These are phyloP conservation scores for Nymphicus hollandicus DNA, from an alignment of 2,113 vertebrate genomes.

Conservation along the genomic window DNA sequence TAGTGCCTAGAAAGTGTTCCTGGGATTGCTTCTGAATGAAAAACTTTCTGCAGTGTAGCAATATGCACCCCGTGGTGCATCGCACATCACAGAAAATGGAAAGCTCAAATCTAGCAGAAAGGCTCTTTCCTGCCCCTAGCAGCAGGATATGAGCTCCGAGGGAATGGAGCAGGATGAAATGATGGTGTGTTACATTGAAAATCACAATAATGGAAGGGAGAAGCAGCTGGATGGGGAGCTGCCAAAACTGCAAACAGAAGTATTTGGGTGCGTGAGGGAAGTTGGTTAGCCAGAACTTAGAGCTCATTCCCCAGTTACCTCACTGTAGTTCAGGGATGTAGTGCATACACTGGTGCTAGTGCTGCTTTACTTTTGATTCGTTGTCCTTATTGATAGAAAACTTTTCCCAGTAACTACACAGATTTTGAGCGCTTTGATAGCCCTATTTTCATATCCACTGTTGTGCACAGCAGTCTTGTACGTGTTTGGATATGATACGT, in stretches of 20 bases:
- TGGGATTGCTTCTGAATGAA: neutral
- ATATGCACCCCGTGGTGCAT: neutral
- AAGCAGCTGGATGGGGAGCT: neutral
- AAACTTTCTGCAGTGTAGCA: neutral
- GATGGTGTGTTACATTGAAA: neutral
- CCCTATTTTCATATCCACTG: neutral
- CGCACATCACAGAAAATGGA: neutral
- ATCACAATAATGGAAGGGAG: neutral
- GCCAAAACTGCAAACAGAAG: neutral
- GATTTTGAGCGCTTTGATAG: neutral
- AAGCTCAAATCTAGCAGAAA: neutral
- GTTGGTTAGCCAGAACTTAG: neutral
- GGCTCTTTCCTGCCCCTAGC: neutral
- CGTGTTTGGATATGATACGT: neutral
- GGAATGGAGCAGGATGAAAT: neutral
- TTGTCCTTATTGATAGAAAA: neutral
- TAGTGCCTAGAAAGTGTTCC: neutral
- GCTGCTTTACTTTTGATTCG: neutral
- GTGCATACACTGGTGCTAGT: accelerated
- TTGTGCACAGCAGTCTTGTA: neutral
- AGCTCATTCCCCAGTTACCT: neutral
- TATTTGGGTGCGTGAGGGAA: neutral
- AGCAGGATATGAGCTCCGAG: neutral
- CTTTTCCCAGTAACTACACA: neutral
- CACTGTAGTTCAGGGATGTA: accelerated